Percentiles rank a stretch among this genome's conserved stretches.
These are phyloP conservation scores for Parotia lawesii DNA, from an alignment of 2,113 vertebrate species.

Conservation along the genomic window DNA sequence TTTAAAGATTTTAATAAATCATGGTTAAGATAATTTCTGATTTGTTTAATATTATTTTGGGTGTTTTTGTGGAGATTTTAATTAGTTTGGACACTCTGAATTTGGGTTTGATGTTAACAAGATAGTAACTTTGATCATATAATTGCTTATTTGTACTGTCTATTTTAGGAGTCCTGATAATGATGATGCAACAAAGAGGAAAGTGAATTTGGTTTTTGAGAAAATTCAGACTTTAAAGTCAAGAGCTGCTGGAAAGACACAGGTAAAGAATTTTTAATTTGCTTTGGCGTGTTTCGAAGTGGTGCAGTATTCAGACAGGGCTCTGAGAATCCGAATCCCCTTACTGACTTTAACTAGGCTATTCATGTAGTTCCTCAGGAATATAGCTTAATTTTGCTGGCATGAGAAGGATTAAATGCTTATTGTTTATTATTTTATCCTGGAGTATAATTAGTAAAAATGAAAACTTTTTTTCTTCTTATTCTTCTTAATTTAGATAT, in stretches of 20 bases:
- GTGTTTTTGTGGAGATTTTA: neutral
- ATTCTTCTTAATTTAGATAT: neutral
- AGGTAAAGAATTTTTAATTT: conserved; percentile 73
- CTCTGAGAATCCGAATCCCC: neutral
- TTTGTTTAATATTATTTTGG: neutral
- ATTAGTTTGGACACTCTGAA: neutral
- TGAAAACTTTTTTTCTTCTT: neutral
- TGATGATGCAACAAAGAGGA: conserved; percentile 91
- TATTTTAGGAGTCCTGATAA: conserved; percentile 85
- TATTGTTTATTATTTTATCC: neutral
- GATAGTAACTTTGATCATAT: neutral
- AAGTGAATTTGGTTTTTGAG: conserved; percentile 98
- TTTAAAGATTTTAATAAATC: neutral
- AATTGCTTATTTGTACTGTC: neutral
- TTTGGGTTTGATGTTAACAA: neutral
- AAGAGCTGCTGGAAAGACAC: conserved; percentile 80
- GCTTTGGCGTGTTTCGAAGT: neutral
- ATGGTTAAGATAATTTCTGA: neutral
- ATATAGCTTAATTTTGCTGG: neutral
- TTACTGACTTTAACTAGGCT: neutral
- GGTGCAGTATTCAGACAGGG: neutral
- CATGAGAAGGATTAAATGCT: neutral
- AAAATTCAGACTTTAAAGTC: conserved; percentile 98
- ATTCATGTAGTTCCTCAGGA: neutral
- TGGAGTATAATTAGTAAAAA: neutral